Conservation (phyloP, 1,140 invertebrate genomes). For the Pseudomyrmex dendroicus region DNA sequence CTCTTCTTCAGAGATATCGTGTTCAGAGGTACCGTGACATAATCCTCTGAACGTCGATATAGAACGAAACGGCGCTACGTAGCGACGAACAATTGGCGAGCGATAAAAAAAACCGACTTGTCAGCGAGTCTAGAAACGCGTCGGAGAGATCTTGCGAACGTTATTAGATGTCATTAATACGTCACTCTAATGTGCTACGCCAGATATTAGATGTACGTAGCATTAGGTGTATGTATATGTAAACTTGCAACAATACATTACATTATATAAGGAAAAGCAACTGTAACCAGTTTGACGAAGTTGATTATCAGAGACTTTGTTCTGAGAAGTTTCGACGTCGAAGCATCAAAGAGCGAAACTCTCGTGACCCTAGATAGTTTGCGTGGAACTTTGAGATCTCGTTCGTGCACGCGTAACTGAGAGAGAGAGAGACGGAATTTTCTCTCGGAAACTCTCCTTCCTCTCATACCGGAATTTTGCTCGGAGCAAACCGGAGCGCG, state of each 20-base stretch:
- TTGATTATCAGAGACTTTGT: not conserved
- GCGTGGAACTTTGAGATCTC: constrained; percentile 13
- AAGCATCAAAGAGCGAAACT: not conserved
- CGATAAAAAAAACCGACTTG: constrained; percentile 37
- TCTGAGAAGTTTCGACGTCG: not conserved
- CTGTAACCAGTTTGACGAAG: no score
- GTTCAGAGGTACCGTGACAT: constrained; percentile 64
- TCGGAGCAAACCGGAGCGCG: constrained; percentile 58
- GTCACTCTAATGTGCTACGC: no score
- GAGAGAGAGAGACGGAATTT: constrained; percentile 2
- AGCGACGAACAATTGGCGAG: not conserved
- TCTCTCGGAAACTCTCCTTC: constrained; percentile 48
- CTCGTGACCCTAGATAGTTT: not conserved
- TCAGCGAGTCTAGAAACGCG: constrained; percentile 49
- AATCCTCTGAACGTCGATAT: constrained; percentile 80
- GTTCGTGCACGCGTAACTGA: not conserved
- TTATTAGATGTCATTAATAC: constrained; percentile 37
- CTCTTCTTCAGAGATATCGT: constrained; percentile 68
- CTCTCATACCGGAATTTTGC: constrained; percentile 68
- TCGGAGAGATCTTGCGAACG: constrained; percentile 56
- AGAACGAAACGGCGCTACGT: constrained; percentile 23
- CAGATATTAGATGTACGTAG: no score
- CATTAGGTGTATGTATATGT: no score
- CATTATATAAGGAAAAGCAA: no score
- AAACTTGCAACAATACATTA: no score